Percentiles rank a stretch among this genome's conserved stretches.
phyloP scores from a whole-genome alignment of 1,140 invertebrate species.

The Anadara kagoshimensis region DNA sequence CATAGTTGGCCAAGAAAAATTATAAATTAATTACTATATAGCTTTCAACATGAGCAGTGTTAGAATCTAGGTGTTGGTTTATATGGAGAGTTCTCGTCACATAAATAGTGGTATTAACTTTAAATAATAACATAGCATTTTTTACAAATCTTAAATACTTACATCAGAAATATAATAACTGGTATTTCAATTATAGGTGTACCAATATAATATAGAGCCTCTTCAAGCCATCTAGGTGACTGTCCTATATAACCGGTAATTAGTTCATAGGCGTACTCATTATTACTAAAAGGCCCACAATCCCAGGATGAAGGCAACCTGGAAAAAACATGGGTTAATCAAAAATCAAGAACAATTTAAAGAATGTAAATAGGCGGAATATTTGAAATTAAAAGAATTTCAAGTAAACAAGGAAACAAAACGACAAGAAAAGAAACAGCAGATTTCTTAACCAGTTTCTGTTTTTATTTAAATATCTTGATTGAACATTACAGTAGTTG shows the following conservation, averaged over 20 bases:
- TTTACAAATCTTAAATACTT: conserved; percentile 7
- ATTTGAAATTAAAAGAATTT: background rate
- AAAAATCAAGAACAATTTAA: background rate
- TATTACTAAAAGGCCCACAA: conserved; percentile 60
- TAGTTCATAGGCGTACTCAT: conserved; percentile 45
- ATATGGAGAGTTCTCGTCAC: too few species aligned
- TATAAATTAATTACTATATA: too few species aligned
- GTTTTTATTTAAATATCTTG: too few species aligned
- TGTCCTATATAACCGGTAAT: conserved; percentile 39
- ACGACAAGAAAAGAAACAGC: background rate
- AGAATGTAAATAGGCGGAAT: background rate
- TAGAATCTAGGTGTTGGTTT: too few species aligned
- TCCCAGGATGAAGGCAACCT: conserved; percentile 58
- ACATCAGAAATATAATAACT: conserved; percentile 56
- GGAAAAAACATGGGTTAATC: background rate
- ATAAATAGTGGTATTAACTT: too few species aligned
- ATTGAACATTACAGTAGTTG: too few species aligned
- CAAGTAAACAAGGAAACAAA: background rate
- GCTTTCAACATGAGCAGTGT: too few species aligned
- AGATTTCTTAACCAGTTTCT: too few species aligned
- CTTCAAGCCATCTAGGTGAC: conserved; percentile 41
- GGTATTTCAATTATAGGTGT: conserved; percentile 52
- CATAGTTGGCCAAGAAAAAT: too few species aligned
- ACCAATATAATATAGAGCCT: conserved; percentile 39
- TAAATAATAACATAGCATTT: background rate